Base-by-base conservation (phyloP, 2,888 invertebrate genomes). In the Caenorhabditis parvicauda region DNA sequence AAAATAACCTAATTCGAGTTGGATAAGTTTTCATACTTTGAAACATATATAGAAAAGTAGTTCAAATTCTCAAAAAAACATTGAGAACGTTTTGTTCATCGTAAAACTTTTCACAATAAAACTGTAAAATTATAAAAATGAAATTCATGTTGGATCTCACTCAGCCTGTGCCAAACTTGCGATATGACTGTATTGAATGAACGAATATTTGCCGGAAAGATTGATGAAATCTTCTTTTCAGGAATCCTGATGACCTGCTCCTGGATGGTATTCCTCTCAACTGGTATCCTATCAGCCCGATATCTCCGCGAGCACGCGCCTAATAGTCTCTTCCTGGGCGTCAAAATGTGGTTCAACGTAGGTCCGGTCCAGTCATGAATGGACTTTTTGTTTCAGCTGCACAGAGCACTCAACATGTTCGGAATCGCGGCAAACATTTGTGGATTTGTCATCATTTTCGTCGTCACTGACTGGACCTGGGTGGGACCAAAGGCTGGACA, bases 311-410 rank as follows among this genome's bases (percentile, higher is more conserved):
- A 57, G 29, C 64, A 70, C 52, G 61, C 58, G 54, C 69, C 71
- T 2, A 58, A 64, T 43, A 67, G 64, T 3, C 48, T 49, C 6
- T 45, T 67, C 9, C 48, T 57, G 44, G 69, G 67, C 3, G 45
- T 62, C 12, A 59, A 65, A 39, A 56, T 71, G 57, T 71, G 71
- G 71, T 71, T 71, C 55, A 55, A 70, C 38, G 69, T 71, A 27
- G 49, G 66, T 45, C n/a, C 1, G 5, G 32, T 19, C 1, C 12
- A 14, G 28, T 45, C 7, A 7, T 14, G 27, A 14, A 5, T 37
- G 14, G 14, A 49, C 3, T 12, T 29, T 17, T 43, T 27, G 24
- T 39, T 59, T 28, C 41, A 70, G 70, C 43, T 61, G 3, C 71
- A 71, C 45, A 54, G 71, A n/a, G 51, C 61, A 17, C 46, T 71